A percentile compares a stretch with the other conserved stretches of the same genome.
phyloP scores from a whole-genome alignment of 2,888 invertebrate genomes.

The Drosophila paracracens region DNA sequence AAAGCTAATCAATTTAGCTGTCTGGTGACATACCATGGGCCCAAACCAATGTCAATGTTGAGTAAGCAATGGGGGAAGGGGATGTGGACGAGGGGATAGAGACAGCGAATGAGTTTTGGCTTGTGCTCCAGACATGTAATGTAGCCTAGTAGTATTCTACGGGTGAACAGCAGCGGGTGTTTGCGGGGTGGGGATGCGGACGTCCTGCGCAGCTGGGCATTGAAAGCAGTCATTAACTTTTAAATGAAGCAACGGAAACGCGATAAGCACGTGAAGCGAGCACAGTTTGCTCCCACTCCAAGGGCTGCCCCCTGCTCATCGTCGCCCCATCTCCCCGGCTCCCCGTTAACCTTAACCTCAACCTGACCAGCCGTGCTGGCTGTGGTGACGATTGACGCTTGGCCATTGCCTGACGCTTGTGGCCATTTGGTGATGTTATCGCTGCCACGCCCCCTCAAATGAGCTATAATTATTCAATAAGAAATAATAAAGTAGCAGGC shows the following conservation, averaged over 20 bases:
- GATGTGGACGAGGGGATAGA: background rate
- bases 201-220: constrained; percentile 56
- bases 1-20: constrained; percentile 80
- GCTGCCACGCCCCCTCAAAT: constrained; percentile 73
- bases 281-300: constrained; percentile 4
- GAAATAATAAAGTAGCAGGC: constrained; percentile 77
- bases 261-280: constrained; percentile 79
- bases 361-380: background rate
- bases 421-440: constrained; percentile 60
- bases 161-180: background rate
- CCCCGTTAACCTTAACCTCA: constrained; percentile 11
- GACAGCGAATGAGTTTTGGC: constrained; percentile 10
- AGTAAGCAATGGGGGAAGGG: background rate
- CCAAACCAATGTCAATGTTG: constrained; percentile 48
- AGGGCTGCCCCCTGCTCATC: background rate
- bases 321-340: background rate
- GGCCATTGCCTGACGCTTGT: constrained; percentile 38
- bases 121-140: constrained; percentile 25
- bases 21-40: constrained; percentile 68
- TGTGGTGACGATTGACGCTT: constrained; percentile 53
- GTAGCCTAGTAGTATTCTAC: background rate
- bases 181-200: background rate
- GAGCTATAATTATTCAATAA: constrained; percentile 84
- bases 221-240: constrained; percentile 82
- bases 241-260: constrained; percentile 80